phyloP scores from a whole-genome alignment of 2,888 invertebrate genomes.

The Seira musarum region DNA sequence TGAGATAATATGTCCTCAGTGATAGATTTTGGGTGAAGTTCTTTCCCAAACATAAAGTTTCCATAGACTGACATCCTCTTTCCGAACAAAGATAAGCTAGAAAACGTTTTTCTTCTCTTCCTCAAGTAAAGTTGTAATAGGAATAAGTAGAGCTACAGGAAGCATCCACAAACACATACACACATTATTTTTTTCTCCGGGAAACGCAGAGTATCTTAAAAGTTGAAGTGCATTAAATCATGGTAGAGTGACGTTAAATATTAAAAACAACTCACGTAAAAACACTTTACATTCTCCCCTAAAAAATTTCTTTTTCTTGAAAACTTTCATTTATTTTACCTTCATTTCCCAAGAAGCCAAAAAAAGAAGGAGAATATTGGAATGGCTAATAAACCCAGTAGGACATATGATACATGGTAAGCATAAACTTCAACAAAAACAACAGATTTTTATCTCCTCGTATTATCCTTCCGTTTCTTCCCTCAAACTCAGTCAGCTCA shows the following conservation, averaged over 20 bases:
- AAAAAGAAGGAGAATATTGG: neutral
- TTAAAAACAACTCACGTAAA: constrained; percentile 30
- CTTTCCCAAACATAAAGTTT: no score
- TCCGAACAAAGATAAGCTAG: no score
- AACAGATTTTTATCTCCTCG: constrained; percentile 8
- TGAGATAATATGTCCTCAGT: no score
- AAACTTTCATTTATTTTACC: constrained; percentile 13
- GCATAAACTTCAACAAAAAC: constrained; percentile 15
- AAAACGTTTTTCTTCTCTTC: no score
- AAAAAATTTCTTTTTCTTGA: neutral
- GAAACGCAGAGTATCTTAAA: constrained; percentile 8
- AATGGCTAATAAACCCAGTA: constrained; percentile 14
- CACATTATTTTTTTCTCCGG: no score
- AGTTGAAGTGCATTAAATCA: constrained; percentile 46
- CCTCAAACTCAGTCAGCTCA: neutral
- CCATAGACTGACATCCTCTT: no score
- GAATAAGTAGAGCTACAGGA: no score
- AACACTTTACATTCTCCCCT: neutral
- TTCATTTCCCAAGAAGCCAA: neutral
- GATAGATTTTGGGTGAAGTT: no score
- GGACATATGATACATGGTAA: constrained; percentile 3
- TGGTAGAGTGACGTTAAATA: constrained; percentile 26
- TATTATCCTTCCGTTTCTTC: constrained; percentile 4
- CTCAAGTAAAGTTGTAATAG: no score
- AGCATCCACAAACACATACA: no score